Evolutionary conservation across 2,113 vertebrate genomes (phyloP).

Genomic region (Anguilla japonica): DNA sequence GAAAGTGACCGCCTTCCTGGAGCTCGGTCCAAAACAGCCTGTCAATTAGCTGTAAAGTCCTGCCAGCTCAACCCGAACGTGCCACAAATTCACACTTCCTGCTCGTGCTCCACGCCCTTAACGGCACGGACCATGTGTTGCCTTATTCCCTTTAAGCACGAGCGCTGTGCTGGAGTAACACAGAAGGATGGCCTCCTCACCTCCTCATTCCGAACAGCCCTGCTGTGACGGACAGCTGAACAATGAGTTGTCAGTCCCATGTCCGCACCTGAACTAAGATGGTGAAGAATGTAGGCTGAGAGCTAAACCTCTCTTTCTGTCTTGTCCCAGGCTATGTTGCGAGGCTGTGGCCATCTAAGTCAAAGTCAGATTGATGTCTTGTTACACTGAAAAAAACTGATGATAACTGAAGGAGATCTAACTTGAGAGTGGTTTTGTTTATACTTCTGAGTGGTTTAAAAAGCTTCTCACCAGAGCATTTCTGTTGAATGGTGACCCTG

Average conservation of each 20-base stretch:
- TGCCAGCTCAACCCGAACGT: conserved; percentile 33
- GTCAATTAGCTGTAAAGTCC: conserved; percentile 70
- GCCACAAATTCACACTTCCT: conserved; percentile 24
- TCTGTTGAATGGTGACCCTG: background rate
- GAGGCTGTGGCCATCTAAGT: background rate
- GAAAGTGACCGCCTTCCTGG: conserved; percentile 71
- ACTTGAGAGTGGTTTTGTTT: background rate
- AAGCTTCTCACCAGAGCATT: background rate
- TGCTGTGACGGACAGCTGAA: background rate
- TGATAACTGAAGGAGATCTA: background rate
- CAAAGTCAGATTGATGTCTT: background rate
- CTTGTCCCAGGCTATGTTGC: background rate
- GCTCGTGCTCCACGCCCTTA: conserved; percentile 23
- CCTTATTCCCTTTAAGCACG: conserved; percentile 16
- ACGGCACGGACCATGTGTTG: conserved; percentile 18
- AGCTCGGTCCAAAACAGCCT: conserved; percentile 61
- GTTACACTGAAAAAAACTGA: background rate
- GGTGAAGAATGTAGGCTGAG: background rate
- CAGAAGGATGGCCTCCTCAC: background rate
- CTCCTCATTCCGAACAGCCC: background rate
- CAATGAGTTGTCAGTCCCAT: background rate
- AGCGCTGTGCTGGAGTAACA: background rate
- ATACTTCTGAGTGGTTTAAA: background rate
- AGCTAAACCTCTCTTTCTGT: background rate
- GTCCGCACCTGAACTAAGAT: background rate